Base-by-base conservation (phyloP, 2,888 invertebrate species). In the Heliconius charithonia region DNA sequence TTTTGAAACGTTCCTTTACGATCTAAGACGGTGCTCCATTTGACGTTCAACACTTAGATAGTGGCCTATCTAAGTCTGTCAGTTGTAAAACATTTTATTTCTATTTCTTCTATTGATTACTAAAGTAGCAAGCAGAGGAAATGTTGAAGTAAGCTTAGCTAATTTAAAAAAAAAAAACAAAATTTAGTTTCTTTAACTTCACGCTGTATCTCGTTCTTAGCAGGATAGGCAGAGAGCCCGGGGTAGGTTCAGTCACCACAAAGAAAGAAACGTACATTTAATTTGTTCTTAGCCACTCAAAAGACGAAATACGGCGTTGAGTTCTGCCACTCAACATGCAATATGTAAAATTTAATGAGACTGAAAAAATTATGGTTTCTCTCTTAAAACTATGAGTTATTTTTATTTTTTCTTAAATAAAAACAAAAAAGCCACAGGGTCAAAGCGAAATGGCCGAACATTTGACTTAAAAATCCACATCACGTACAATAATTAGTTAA, bases 401-500 rank as follows among this genome's bases (percentile, higher is more conserved):
- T 6, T 19, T 37, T 6, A 22, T 69, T 45, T 45, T 27, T 45
- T n/a, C 27, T 63, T 32, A n/a, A 72, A 37, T n/a, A 12, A 16
- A 59, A 59, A 59, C 32, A 13, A 59, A 7, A 72, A 72, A 56
- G 75, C 72, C 72, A 78, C 62, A 76, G 66, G 25, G 74, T 72
- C 76, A 37, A 72, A 59, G 65, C 63, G 51, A 70, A 72, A 66
- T 77, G 76, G 79, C 76, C 66, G 32, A 79, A 79, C 73, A 75
- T 76, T 65, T 70, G 76, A 77, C 76, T 79, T 79, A 76, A 82
- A 81, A 83, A 82, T 82, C 80, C 79, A 83, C 78, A 80, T 82
- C 83, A 82, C 82, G 79, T 82, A 81, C 81, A 83, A 82, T 82
- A 83, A 83, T 83, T 82, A 82, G 82, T 83, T 83, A 91, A 91